Percentiles rank a stretch among this genome's conserved stretches.
Conservation (phyloP, 2,797 vertebrate genomes). For the Orientallactaga sibirica region DNA sequence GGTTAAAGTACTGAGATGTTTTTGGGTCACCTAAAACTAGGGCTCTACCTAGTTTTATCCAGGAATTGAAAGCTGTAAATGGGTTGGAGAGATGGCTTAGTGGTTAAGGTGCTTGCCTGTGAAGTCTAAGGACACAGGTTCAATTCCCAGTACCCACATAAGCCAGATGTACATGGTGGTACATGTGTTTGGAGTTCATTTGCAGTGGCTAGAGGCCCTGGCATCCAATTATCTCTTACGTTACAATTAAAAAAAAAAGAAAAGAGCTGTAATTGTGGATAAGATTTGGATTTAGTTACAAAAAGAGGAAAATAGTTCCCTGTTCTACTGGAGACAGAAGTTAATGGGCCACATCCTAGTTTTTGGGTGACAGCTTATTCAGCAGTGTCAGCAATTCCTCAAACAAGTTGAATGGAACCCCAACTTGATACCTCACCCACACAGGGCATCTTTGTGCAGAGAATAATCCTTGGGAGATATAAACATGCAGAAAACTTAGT, state of each 20-base stretch:
- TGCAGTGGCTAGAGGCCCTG: no score
- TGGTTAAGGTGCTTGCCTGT: no score
- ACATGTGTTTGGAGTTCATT: no score
- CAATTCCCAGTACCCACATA: no score
- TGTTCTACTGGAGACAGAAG: constrained; percentile 8
- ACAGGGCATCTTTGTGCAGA: constrained; percentile 45
- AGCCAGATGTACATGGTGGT: no score
- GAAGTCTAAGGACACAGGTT: no score
- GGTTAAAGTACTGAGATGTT: not conserved
- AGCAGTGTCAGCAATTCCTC: constrained; percentile 55
- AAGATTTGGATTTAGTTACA: constrained; percentile 58
- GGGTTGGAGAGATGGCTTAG: no score
- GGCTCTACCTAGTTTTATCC: constrained; percentile 31
- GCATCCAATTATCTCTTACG: no score
- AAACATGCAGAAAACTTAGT: constrained; percentile 22
- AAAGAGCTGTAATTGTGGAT: not conserved
- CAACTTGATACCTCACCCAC: constrained; percentile 43
- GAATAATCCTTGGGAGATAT: constrained; percentile 38
- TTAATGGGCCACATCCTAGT: constrained; percentile 56
- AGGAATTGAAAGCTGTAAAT: constrained; percentile 40
- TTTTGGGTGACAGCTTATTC: constrained; percentile 33
- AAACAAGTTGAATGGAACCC: constrained; percentile 58
- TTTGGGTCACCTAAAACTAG: constrained; percentile 14
- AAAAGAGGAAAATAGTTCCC: constrained; percentile 47
- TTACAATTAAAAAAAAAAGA: no score